Conservation (phyloP, 1,140 invertebrate species). For the Tenebrio molitor region DNA sequence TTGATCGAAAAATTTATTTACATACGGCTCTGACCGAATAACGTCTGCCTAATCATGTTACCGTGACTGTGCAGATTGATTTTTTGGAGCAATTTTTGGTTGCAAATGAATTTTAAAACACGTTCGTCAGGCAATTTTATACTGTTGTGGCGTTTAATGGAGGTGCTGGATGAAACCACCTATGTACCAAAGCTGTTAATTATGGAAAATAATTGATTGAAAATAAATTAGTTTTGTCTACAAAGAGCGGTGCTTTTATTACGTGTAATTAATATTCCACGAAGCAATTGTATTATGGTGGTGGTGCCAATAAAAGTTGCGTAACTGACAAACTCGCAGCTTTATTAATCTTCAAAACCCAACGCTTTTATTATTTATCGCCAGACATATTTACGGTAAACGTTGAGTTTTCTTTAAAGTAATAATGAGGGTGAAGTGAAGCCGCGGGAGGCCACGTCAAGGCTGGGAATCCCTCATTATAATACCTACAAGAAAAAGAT, state of each 20-base stretch:
- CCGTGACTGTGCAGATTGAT: no score
- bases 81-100: conserved; percentile 23
- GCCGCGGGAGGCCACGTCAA: no score
- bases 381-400: no score
- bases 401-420: no score
- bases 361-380: not conserved
- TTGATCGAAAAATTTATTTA: no score
- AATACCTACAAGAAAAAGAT: no score
- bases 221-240: conserved; percentile 40
- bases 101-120: conserved; percentile 19
- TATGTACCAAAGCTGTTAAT: conserved; percentile 35
- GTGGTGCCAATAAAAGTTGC: conserved; percentile 13
- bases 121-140: conserved; percentile 11
- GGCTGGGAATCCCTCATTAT: no score
- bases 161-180: conserved; percentile 22
- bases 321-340: conserved; percentile 1
- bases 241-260: conserved; percentile 34
- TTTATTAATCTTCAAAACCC: conserved; percentile 19
- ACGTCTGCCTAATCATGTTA: no score
- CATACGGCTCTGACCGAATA: no score
- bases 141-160: conserved; percentile 12
- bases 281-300: conserved; percentile 29
- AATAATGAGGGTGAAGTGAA: no score
- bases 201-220: conserved; percentile 34
- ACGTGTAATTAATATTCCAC: conserved; percentile 26